These are phyloP conservation scores for Paramormyrops kingsleyae DNA, from an alignment of 2,113 vertebrate genomes.

Conservation along the genomic window DNA sequence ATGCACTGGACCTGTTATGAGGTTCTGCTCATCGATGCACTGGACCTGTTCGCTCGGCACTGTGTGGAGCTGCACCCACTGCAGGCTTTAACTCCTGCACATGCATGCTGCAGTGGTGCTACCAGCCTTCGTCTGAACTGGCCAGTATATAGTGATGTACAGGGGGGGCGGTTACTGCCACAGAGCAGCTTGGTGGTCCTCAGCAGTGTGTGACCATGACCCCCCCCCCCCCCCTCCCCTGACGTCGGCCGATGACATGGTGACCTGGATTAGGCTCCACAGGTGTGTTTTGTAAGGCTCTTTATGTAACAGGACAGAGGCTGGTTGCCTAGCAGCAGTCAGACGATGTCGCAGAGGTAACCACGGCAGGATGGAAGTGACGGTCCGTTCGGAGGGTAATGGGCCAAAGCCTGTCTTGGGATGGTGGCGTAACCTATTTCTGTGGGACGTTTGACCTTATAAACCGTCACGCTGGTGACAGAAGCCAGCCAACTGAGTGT, in stretches of 20 bases:
- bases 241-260: background rate
- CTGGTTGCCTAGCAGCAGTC: conserved; percentile 1
- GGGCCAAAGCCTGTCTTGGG: background rate
- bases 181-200: background rate
- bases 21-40: background rate
- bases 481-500: background rate
- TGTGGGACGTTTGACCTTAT: background rate
- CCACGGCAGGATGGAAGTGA: background rate
- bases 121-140: background rate
- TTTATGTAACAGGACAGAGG: background rate
- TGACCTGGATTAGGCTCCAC: background rate
- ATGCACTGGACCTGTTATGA: background rate
- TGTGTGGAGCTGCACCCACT: too few relatives aligned
- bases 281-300: background rate
- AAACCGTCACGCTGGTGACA: background rate
- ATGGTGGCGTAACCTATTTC: background rate
- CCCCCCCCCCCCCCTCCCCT: background rate
- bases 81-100: too few relatives aligned
- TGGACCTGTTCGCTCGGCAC: background rate
- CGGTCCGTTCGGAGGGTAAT: background rate
- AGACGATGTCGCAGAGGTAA: background rate
- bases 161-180: background rate
- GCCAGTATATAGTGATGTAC: background rate
- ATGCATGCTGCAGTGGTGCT: too few relatives aligned
- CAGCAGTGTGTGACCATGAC: background rate